These are phyloP conservation scores for Anguilla pacifica DNA, from an alignment of 2,797 vertebrate species.

Conservation along the genomic window DNA sequence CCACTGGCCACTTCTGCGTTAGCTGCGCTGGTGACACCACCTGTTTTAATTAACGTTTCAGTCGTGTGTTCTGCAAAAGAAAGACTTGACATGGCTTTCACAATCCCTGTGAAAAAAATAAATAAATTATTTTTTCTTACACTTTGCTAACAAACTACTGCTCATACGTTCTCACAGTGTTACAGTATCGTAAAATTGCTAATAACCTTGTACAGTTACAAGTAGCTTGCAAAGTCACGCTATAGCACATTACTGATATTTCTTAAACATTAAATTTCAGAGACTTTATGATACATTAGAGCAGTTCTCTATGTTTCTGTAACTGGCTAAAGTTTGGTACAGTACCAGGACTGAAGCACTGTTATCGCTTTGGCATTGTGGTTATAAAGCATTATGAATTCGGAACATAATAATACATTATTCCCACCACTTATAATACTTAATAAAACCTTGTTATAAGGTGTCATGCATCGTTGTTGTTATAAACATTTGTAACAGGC, in stretches of 20 bases:
- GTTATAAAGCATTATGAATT: conserved; percentile 15
- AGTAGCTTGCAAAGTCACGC: background rate
- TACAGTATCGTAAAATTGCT: background rate
- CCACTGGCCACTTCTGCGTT: background rate
- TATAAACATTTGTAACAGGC: background rate
- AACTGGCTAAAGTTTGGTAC: background rate
- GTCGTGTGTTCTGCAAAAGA: background rate
- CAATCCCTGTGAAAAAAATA: background rate
- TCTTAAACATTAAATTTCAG: background rate
- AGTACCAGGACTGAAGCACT: conserved; percentile 12
- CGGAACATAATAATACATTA: background rate
- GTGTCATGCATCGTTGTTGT: background rate
- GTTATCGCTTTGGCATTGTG: conserved; percentile 13
- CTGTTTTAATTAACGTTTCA: background rate
- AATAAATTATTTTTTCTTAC: background rate
- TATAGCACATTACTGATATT: background rate
- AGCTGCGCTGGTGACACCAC: background rate
- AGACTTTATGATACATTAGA: background rate
- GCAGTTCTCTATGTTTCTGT: too few relatives aligned
- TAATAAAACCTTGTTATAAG: conserved; percentile 5
- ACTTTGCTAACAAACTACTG: background rate
- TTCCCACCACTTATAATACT: conserved; percentile 7
- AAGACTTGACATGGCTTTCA: background rate
- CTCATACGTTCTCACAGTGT: background rate
- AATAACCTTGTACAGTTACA: background rate